A percentile compares a stretch with the other conserved stretches of the same genome.
Conservation (phyloP, 2,888 invertebrate species). For the Gastrophysa polygoni region DNA sequence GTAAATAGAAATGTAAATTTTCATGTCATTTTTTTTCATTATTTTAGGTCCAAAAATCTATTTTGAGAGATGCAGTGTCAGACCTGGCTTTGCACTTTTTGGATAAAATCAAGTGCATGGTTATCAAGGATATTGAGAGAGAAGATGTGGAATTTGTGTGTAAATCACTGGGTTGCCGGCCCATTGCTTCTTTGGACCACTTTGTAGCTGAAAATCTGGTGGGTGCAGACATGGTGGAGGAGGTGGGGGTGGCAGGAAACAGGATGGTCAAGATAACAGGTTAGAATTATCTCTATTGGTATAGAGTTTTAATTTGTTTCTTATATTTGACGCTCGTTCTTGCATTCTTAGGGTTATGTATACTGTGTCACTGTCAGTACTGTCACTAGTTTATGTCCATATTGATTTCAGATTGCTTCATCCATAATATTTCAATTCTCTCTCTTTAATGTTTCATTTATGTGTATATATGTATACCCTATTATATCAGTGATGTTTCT, state of each 20-base stretch:
- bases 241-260: slow-evolving; percentile 84
- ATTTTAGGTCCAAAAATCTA: slow-evolving; percentile 67
- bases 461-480: too few species aligned
- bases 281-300: slow-evolving; percentile 31
- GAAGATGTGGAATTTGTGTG: slow-evolving; percentile 98
- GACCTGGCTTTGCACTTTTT: slow-evolving; percentile 97
- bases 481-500: too few species aligned
- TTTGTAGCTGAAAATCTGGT: slow-evolving; percentile 92
- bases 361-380: too few species aligned
- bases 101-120: slow-evolving; percentile 98
- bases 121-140: slow-evolving; percentile 96
- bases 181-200: slow-evolving; percentile 98
- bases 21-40: too few species aligned
- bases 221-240: slow-evolving; percentile 92
- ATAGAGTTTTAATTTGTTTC: too few species aligned
- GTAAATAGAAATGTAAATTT: too few species aligned
- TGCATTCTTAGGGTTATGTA: too few species aligned
- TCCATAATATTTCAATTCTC: too few species aligned
- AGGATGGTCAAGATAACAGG: slow-evolving; percentile 81
- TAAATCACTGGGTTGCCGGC: slow-evolving; percentile 91
- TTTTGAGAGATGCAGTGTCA: slow-evolving; percentile 91
- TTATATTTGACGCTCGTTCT: too few species aligned
- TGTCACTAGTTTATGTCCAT: too few species aligned
- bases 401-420: too few species aligned
- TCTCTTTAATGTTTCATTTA: too few species aligned